Conservation (phyloP, 2,888 invertebrate genomes). For the Leistus spinibarbis region DNA sequence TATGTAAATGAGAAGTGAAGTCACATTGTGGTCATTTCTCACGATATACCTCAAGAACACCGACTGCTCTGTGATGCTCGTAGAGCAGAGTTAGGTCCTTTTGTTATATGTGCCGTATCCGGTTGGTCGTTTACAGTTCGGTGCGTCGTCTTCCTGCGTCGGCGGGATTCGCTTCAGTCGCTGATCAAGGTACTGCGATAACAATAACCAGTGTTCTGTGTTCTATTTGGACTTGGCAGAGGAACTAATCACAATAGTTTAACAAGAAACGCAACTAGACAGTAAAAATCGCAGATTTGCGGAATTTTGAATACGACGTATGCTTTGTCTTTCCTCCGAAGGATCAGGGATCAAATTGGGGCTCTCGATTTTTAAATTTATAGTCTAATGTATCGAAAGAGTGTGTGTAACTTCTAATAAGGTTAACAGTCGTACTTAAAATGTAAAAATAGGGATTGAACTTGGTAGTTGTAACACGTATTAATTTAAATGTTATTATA, state of each 20-base stretch:
- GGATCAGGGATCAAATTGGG: too few species aligned
- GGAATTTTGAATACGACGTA: too few species aligned
- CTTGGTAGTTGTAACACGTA: background rate
- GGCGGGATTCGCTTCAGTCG: constrained; percentile 26
- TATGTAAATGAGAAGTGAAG: background rate
- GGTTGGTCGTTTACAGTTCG: constrained; percentile 1
- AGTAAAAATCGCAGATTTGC: too few species aligned
- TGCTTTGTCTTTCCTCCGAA: too few species aligned
- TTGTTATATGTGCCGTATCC: background rate
- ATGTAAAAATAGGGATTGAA: background rate
- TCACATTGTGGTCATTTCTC: background rate
- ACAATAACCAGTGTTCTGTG: too few species aligned
- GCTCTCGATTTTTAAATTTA: too few species aligned
- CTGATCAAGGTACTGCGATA: background rate
- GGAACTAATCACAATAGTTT: too few species aligned
- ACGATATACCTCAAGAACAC: background rate
- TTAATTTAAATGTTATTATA: background rate
- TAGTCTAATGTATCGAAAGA: too few species aligned
- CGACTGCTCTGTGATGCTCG: background rate
- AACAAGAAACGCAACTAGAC: too few species aligned
- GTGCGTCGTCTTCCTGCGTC: constrained; percentile 14
- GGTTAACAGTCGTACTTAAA: too few species aligned
- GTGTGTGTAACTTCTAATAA: too few species aligned
- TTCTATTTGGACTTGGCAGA: too few species aligned
- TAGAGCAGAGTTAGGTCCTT: background rate